These are phyloP conservation scores for Geotrupes spiniger DNA, from an alignment of 2,888 invertebrate species.

Conservation along the genomic window DNA sequence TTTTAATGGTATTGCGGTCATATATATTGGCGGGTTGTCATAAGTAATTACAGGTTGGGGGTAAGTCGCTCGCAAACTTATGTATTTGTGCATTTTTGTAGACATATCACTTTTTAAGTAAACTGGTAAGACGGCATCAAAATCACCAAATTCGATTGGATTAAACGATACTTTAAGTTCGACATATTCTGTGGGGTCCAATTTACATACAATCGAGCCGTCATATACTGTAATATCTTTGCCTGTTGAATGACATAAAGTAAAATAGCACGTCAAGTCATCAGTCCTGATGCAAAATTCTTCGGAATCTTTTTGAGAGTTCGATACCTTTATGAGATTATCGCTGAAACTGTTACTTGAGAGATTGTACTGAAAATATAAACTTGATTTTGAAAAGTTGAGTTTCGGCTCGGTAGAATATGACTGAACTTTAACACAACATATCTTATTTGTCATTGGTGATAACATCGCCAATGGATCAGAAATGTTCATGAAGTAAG, in stretches of 20 bases:
- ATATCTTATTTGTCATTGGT: conserved; percentile 2
- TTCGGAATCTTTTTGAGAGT: conserved; percentile 4
- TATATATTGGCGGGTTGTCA: background rate
- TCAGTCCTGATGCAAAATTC: conserved; percentile 14
- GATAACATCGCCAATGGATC: background rate
- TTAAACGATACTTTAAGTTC: background rate
- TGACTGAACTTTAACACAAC: background rate
- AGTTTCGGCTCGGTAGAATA: conserved; percentile 10
- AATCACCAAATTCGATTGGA: background rate
- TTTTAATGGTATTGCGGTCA: background rate
- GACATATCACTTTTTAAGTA: background rate
- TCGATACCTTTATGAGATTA: background rate
- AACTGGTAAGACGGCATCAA: background rate
- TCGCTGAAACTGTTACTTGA: conserved; percentile 1
- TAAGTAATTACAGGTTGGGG: background rate
- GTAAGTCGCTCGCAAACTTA: background rate
- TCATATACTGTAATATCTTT: background rate
- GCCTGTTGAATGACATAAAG: background rate
- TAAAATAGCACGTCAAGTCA: conserved; percentile 3
- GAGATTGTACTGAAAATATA: background rate
- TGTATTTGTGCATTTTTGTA: background rate
- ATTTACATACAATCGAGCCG: background rate
- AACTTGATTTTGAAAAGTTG: background rate
- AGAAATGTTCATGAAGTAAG: background rate
- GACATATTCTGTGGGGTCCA: conserved; percentile 8